A percentile compares a stretch with the other conserved stretches of the same genome.
Conservation (phyloP, 2,797 vertebrate genomes). For the Hypotaenidia philippensis region DNA sequence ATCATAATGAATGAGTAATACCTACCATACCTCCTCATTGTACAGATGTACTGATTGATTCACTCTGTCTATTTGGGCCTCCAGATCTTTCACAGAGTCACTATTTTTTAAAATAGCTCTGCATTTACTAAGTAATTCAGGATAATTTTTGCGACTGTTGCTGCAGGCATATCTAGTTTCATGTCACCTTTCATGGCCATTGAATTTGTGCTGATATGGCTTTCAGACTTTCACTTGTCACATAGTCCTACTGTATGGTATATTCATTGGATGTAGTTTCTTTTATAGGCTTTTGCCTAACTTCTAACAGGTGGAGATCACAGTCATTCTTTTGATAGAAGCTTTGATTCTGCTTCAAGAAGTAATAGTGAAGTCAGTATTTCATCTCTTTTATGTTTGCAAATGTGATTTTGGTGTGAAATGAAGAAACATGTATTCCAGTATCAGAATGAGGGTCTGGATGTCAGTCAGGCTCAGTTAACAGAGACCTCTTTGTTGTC, state of each 20-base stretch:
- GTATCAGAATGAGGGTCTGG: not conserved
- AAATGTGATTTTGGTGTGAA: not conserved
- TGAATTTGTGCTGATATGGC: not conserved
- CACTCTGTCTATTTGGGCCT: not conserved
- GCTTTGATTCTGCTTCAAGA: not conserved
- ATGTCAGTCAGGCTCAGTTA: not conserved
- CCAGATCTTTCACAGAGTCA: not conserved
- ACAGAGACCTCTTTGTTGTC: not conserved
- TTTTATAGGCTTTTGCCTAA: not conserved
- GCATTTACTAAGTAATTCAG: not conserved
- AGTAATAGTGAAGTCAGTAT: not conserved
- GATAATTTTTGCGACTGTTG: not conserved
- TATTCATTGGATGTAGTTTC: not conserved
- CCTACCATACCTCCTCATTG: not conserved
- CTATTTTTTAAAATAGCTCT: not conserved
- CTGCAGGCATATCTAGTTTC: not conserved
- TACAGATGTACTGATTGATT: not conserved
- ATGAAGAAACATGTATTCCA: not conserved
- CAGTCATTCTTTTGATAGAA: not conserved
- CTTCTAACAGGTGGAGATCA: not conserved
- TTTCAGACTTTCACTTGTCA: not conserved
- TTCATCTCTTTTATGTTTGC: not conserved
- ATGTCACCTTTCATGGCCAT: not conserved
- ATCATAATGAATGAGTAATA: slow-evolving; percentile 47
- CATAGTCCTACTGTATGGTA: not conserved